A percentile compares a stretch with the other conserved stretches of the same genome.
phyloP scores from a whole-genome alignment of 2,888 invertebrate species.

The Autographa pulchrina region DNA sequence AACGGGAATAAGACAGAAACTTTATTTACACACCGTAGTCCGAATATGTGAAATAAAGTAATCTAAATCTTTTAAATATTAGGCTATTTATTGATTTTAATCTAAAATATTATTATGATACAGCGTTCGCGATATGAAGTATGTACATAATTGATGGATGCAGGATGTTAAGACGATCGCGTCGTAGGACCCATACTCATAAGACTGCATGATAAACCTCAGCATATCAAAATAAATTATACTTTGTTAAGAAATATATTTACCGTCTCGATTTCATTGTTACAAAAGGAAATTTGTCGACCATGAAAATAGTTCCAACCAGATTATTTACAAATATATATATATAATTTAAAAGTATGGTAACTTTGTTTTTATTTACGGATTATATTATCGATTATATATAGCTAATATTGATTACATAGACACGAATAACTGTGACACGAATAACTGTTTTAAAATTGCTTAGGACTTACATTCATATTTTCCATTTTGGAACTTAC shows the following conservation, averaged over 20 bases:
- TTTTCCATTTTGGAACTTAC: constrained; percentile 47
- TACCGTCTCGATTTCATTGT: constrained; percentile 9
- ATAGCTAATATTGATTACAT: constrained; percentile 42
- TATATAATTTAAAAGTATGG: constrained; percentile 59
- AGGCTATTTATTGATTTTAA: constrained; percentile 7
- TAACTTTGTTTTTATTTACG: constrained; percentile 59
- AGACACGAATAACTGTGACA: constrained; percentile 56
- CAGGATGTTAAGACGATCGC: constrained; percentile 5
- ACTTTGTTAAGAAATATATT: constrained; percentile 17
- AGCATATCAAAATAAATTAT: constrained; percentile 37
- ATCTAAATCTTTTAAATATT: constrained; percentile 1
- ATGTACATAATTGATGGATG: constrained; percentile 7
- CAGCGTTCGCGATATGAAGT: constrained; percentile 19
- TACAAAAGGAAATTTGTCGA: constrained; percentile 28
- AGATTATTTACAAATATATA: constrained; percentile 58
- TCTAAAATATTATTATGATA: constrained; percentile 19
- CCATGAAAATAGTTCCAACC: constrained; percentile 36
- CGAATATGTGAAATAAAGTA: neutral
- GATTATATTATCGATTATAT: constrained; percentile 41
- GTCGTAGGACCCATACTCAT: constrained; percentile 22
- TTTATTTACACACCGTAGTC: constrained; percentile 7
- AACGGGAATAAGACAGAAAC: neutral
- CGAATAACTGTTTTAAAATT: constrained; percentile 42
- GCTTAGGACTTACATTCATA: constrained; percentile 48
- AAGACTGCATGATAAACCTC: constrained; percentile 21